Percentiles rank a stretch among this genome's conserved stretches.
phyloP scores from a whole-genome alignment of 1,140 invertebrate genomes.

The Drosophila azteca region DNA sequence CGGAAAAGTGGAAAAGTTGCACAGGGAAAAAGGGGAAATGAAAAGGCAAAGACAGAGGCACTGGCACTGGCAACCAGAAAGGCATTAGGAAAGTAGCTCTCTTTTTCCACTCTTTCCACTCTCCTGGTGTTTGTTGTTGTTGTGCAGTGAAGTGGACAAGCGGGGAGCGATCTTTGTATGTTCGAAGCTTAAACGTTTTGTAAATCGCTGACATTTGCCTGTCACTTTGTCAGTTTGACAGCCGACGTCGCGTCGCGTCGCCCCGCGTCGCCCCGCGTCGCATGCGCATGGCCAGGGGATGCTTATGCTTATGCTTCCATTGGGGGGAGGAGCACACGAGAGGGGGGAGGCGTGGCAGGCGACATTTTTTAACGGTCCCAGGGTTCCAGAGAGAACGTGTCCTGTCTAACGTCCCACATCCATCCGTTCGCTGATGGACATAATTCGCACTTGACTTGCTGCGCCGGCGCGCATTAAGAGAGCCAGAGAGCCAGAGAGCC shows the following conservation, averaged over 20 bases:
- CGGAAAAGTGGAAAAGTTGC: conserved; percentile 3
- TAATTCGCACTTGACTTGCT: conserved; percentile 78
- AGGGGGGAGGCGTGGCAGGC: conserved; percentile 28
- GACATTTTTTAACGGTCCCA: conserved; percentile 61
- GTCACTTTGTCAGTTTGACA: conserved; percentile 65
- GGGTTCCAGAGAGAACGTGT: conserved; percentile 6
- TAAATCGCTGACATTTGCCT: conserved; percentile 78
- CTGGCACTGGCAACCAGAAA: not conserved
- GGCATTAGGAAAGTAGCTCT: conserved; percentile 20
- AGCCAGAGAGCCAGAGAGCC: conserved; percentile 48
- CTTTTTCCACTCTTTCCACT: too few species aligned
- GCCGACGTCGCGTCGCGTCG: too few species aligned
- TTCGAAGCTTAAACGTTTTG: conserved; percentile 70
- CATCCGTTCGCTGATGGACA: conserved; percentile 62
- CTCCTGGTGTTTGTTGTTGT: conserved; percentile 52
- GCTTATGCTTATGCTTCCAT: not conserved
- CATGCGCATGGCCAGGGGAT: too few species aligned
- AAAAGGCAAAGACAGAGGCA: not conserved
- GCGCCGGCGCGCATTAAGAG: conserved; percentile 61
- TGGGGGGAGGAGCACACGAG: not conserved
- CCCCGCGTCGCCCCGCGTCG: too few species aligned
- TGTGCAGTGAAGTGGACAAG: conserved; percentile 77
- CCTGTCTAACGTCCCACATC: conserved; percentile 2
- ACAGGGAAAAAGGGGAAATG: not conserved
- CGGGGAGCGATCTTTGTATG: conserved; percentile 18